Percentiles rank a stretch among this genome's conserved stretches.
These are phyloP conservation scores for Anticlea derivata DNA, from an alignment of 2,888 invertebrate species.

Conservation along the genomic window DNA sequence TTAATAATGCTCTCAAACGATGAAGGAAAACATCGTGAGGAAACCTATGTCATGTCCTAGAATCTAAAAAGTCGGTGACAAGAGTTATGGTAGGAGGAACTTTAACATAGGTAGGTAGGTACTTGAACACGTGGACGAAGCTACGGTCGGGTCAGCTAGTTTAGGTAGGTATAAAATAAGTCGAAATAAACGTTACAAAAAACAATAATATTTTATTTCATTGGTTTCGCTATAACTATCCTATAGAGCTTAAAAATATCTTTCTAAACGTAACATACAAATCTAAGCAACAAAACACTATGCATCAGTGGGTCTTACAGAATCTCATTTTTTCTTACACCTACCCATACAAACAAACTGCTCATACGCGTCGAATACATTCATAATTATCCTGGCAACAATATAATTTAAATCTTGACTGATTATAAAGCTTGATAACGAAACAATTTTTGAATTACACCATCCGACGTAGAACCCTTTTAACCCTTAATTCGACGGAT, in stretches of 20 bases:
- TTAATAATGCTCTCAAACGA: too few relatives aligned
- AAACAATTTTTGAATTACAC: too few relatives aligned
- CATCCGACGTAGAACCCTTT: too few relatives aligned
- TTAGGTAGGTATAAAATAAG: too few relatives aligned
- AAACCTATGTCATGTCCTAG: too few relatives aligned
- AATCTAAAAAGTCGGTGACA: too few relatives aligned
- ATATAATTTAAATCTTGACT: conserved; percentile 28
- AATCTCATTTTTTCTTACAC: conserved; percentile 20
- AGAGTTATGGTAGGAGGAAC: too few relatives aligned
- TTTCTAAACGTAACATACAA: conserved; percentile 47
- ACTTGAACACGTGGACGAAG: too few relatives aligned
- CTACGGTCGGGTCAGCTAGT: too few relatives aligned
- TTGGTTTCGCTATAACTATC: conserved; percentile 59
- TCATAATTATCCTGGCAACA: conserved; percentile 50
- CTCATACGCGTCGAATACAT: conserved; percentile 35
- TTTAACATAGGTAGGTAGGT: too few relatives aligned
- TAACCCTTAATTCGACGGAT: too few relatives aligned
- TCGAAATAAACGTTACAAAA: conserved; percentile 32
- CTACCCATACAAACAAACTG: conserved; percentile 29
- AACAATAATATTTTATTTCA: conserved; percentile 57
- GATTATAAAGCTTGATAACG: conserved; percentile 46
- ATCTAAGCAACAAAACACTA: conserved; percentile 63
- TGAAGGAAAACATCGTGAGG: too few relatives aligned
- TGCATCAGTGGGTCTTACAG: conserved; percentile 59
- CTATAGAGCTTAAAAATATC: conserved; percentile 36